Base-by-base conservation (phyloP, 2,888 invertebrate species). In the Amorpha juglandis region DNA sequence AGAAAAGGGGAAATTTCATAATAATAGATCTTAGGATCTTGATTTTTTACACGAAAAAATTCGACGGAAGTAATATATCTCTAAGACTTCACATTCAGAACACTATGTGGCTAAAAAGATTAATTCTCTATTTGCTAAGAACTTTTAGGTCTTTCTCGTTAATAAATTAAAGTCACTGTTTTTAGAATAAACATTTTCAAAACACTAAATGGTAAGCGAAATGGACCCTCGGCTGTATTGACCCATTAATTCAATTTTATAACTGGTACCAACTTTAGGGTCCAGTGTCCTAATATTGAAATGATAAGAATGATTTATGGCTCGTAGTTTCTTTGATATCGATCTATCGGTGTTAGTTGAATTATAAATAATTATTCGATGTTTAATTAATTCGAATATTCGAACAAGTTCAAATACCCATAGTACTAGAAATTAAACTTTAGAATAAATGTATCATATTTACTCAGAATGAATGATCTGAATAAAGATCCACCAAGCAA, bases 351-450 rank as follows among this genome's bases (percentile, higher is more conserved):
- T 19, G 19, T 65, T 45, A 58, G 11, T 35, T 53, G 53, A 42
- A 16, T 65, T 55, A 64, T 27, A 63, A 51, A 35, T 21, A 63
- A 63, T 64, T 64, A 65, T 58, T 58, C 19, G 47, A 58, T 42
- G 19, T 51, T 27, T 55, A 45, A 58, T 65, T 58, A 19, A 48
- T 47, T 45, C 45, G 14, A 11, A 45, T 45, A 38, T 38, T 38
- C 12, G 16, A 53, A 35, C 35, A 55, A 42, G 19, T 48, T 16
- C 16, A 27, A 27, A 27, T 27, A 27, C 4, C 1, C 27, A 27
- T 27, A 27, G 27, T 3, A 1, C 27, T 1, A 27, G 2, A 3
- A 3, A 4, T 27, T 27, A 1, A 27, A 27, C 27, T n/a, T n/a
- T n/a, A n/a, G n/a, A n/a, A n/a, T n/a, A n/a, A n/a, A n/a, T n/a